Evolutionary conservation across 2,113 vertebrate species (phyloP).

Genomic region (Sialia sialis): DNA sequence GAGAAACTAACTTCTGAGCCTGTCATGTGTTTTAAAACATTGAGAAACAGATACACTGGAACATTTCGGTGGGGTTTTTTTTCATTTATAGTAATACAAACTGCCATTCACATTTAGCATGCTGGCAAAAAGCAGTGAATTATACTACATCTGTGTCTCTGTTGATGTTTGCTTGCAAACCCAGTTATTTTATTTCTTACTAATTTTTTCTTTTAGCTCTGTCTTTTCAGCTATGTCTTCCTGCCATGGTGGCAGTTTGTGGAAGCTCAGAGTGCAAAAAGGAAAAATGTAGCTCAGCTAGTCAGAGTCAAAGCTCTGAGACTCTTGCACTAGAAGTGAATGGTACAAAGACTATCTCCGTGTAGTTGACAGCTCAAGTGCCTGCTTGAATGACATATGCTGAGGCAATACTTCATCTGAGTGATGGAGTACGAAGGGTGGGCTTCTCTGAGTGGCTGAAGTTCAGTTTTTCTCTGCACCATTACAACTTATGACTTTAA

Average conservation of each 20-base stretch:
- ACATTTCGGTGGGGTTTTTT: accelerated
- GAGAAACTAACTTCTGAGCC: background rate
- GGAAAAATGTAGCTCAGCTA: background rate
- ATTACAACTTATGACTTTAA: background rate
- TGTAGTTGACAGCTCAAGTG: background rate
- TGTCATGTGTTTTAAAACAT: background rate
- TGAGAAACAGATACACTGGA: background rate
- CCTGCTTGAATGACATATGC: background rate
- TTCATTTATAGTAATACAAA: background rate
- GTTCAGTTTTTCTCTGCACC: background rate
- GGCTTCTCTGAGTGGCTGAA: background rate
- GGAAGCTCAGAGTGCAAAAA: background rate
- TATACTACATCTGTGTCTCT: accelerated
- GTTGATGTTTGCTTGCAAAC: accelerated
- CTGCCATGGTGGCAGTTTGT: accelerated
- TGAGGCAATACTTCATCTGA: background rate
- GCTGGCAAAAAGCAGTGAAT: background rate
- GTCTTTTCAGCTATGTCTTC: background rate
- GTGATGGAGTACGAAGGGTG: background rate
- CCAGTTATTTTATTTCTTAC: background rate
- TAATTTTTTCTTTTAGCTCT: background rate
- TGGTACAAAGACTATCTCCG: accelerated
- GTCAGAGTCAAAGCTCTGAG: background rate
- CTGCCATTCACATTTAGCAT: accelerated
- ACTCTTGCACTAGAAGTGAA: background rate